Evolutionary conservation across 2,797 vertebrate species (phyloP).

Genomic region (Sphenopsis melanotis): DNA sequence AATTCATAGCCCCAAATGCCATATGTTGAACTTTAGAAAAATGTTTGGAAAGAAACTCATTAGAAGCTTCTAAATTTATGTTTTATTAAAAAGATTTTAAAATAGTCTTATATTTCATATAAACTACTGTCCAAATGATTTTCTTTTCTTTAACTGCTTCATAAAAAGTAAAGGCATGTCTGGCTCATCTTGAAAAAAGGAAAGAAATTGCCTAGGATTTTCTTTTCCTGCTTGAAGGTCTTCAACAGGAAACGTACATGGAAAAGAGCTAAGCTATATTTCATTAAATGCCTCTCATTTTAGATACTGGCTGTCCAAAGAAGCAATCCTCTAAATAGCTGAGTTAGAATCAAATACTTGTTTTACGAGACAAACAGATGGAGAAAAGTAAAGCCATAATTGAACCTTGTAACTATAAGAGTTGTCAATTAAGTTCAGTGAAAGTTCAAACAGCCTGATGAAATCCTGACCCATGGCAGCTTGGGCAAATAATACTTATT

Average conservation of each 20-base stretch:
- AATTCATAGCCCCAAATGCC: background rate
- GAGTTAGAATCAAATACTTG: background rate
- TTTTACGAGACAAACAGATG: background rate
- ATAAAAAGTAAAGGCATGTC: background rate
- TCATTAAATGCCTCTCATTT: background rate
- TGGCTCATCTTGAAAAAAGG: background rate
- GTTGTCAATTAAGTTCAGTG: background rate
- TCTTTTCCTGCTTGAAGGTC: background rate
- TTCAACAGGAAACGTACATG: background rate
- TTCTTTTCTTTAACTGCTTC: background rate
- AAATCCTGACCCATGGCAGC: background rate
- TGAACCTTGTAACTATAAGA: background rate
- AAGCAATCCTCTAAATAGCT: background rate
- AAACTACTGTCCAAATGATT: background rate
- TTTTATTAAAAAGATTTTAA: background rate
- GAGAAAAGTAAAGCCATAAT: background rate
- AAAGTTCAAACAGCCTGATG: background rate
- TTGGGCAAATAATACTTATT: background rate
- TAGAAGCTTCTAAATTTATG: background rate
- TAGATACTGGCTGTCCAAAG: background rate
- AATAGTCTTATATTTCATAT: background rate
- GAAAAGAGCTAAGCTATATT: background rate
- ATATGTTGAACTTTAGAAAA: background rate
- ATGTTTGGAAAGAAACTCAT: background rate
- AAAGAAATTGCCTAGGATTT: background rate